phyloP scores from a whole-genome alignment of 2,888 invertebrate genomes.

The Xanthia icteritia region DNA sequence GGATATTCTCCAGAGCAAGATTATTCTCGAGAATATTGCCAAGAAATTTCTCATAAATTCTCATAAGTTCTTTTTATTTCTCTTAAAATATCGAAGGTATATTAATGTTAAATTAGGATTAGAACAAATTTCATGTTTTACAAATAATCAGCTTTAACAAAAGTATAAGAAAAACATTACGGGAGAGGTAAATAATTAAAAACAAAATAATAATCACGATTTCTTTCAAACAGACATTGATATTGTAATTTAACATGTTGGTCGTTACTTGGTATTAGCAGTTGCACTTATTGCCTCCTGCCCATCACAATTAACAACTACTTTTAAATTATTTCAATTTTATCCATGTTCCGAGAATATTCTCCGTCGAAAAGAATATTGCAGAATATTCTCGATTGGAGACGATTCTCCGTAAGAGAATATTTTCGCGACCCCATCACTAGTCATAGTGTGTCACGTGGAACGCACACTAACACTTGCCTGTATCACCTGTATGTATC shows the following conservation, averaged over 20 bases:
- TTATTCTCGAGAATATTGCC: too few species aligned
- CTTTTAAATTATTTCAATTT: neutral
- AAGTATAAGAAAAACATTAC: too few species aligned
- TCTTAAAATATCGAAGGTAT: neutral
- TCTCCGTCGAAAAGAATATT: neutral
- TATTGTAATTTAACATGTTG: too few species aligned
- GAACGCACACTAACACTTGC: constrained; percentile 1
- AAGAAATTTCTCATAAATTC: too few species aligned
- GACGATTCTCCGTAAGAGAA: neutral
- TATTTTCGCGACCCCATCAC: neutral
- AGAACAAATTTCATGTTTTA: neutral
- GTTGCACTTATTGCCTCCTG: neutral
- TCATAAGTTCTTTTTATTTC: too few species aligned
- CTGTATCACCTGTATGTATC: neutral
- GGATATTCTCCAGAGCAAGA: too few species aligned
- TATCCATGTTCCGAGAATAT: neutral
- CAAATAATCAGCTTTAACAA: too few species aligned
- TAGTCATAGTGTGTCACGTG: neutral
- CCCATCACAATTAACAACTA: too few species aligned
- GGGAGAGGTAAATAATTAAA: too few species aligned
- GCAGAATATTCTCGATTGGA: neutral
- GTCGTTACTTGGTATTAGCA: neutral
- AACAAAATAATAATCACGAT: too few species aligned
- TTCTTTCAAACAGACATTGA: too few species aligned
- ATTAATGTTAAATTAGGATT: neutral